Evolutionary conservation across 2,797 vertebrate species (phyloP), one percentile per base, ranked within the genome.

Genomic region (Pantherophis alleghaniensis): DNA sequence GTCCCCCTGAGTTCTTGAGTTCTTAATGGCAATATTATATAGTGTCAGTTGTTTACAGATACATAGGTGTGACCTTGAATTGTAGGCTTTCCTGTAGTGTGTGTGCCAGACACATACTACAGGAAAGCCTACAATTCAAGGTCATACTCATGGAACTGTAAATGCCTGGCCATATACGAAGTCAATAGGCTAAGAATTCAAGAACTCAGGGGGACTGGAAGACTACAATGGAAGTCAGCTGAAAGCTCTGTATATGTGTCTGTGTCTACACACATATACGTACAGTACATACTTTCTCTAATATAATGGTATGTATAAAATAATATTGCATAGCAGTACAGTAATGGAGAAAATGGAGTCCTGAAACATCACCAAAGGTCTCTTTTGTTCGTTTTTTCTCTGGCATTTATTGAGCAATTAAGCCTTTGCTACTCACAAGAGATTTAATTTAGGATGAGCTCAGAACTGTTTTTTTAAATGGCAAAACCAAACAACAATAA

Each of bases 381-480:
- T n/a, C 92, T 95, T 87, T 92, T 92, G 4, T 53, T 91, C 1
- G 37, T 89, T 95, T 94, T 90, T 9, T n/a, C 47, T 92, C 90
- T 91, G 2, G 26, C 63, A 88, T 92, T 94, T 92, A 92, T 69
- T 42, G 56, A 93, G 32, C 88, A 94, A 83, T 57, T 93, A 92
- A 56, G 60, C 42, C 14, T 94, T 89, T 90, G 11, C 61, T 56
- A 91, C 32, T 93, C 88, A 93, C 90, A 4, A 92, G 91, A 90
- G 16, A 89, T 28, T 83, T 94, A 0, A 92, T 90, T 92, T 94
- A 79, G 5, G 87, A 66, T 87, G 79, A 91, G 87, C 0, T 92
- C 55, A 90, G 56, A 93, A 90, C 87, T 94, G 61, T 7, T 32
- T 61, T 42, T 56, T 61, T 87, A 92, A 92, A 92, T 28, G 61